Conservation (phyloP, 2,888 invertebrate genomes). For the Tubulanus polymorphus region DNA sequence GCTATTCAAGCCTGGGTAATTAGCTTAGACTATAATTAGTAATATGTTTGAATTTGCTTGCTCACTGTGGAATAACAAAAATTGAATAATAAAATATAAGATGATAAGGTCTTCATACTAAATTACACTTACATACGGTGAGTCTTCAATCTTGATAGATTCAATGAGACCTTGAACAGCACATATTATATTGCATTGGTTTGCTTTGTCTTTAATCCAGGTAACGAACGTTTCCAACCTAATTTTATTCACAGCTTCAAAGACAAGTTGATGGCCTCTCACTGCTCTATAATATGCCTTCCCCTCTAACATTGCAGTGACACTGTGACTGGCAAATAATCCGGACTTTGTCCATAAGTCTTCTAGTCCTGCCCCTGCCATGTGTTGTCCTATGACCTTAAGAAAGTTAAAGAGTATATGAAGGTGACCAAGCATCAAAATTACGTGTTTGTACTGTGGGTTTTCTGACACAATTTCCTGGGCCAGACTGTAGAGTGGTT, state of each 20-base stretch:
- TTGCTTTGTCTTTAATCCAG: too few species aligned
- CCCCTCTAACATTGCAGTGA: neutral
- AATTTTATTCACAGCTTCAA: neutral
- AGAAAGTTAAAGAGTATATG: neutral
- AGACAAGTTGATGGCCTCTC: neutral
- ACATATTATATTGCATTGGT: too few species aligned
- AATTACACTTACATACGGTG: too few species aligned
- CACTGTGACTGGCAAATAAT: neutral
- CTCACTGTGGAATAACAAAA: too few species aligned
- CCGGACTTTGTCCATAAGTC: conserved; percentile 1
- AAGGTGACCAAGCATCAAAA: conserved; percentile 1
- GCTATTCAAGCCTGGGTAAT: too few species aligned
- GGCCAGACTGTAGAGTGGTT: neutral
- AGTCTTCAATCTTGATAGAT: too few species aligned
- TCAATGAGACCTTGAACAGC: too few species aligned
- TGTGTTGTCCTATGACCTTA: neutral
- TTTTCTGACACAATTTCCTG: neutral
- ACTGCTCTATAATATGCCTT: neutral
- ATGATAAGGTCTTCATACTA: too few species aligned
- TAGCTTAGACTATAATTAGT: too few species aligned
- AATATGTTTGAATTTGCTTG: too few species aligned
- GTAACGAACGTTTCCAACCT: too few species aligned
- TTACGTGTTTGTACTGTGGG: neutral
- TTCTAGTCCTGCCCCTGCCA: neutral
- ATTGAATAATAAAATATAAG: too few species aligned